These are phyloP conservation scores for Calyptommatus sinebrachiatus DNA, from an alignment of 2,113 vertebrate genomes.

Conservation along the genomic window DNA sequence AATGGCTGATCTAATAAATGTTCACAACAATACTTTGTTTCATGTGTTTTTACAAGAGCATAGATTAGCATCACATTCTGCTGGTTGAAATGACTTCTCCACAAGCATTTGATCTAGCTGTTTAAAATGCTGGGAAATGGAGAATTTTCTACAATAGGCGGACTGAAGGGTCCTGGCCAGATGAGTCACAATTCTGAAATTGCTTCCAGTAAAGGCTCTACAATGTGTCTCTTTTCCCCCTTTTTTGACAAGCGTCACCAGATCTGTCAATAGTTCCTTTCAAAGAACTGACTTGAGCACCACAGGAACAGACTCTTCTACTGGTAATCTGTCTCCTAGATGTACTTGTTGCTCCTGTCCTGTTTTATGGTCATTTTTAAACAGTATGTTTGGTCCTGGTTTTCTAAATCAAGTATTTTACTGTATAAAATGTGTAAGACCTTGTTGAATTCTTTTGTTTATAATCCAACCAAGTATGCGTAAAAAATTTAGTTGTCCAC, in stretches of 20 bases:
- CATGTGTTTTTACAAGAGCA: neutral
- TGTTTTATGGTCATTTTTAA: no score
- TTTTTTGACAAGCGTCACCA: slow-evolving; percentile 1
- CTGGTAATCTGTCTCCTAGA: neutral
- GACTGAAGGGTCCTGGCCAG: neutral
- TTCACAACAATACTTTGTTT: neutral
- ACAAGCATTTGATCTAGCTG: neutral
- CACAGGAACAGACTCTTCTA: neutral
- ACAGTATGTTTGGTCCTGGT: neutral
- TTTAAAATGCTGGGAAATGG: slow-evolving; percentile 20
- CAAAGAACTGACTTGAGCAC: neutral
- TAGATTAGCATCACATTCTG: neutral
- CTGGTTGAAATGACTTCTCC: neutral
- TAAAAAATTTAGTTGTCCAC: no score
- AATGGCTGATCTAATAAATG: neutral
- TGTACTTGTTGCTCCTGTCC: neutral
- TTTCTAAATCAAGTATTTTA: neutral
- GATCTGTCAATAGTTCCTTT: neutral
- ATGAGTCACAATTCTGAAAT: neutral
- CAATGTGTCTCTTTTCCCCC: neutral
- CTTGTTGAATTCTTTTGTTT: no score
- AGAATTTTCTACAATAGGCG: neutral
- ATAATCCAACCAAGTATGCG: no score
- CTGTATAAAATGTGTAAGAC: neutral
- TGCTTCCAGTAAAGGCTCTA: slow-evolving; percentile 4